Conservation (phyloP, 2,113 vertebrate genomes). For the Cranoglanis bouderius region DNA sequence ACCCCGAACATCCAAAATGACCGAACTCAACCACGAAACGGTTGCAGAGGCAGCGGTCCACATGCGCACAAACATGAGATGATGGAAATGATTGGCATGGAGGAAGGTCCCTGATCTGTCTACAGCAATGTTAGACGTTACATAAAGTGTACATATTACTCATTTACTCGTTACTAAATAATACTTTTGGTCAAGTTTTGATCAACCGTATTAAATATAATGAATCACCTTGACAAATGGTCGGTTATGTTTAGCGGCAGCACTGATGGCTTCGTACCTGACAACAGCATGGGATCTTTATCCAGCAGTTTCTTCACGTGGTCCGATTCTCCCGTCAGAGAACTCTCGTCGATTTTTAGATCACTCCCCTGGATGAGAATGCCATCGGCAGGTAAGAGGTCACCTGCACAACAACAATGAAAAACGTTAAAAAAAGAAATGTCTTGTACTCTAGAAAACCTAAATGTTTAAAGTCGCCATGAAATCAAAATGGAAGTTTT, state of each 20-base stretch:
- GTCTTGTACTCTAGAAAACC: not conserved
- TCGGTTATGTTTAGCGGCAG: not conserved
- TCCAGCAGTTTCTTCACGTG: constrained; percentile 92
- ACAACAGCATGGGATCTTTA: constrained; percentile 95
- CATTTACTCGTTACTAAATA: not conserved
- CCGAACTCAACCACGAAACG: not conserved
- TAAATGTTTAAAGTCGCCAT: not conserved
- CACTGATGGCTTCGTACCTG: constrained; percentile 75
- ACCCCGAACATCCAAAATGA: not conserved
- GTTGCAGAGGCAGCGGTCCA: not conserved
- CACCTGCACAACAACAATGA: constrained; percentile 74
- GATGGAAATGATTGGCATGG: not conserved
- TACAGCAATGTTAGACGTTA: not conserved
- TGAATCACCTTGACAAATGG: not conserved
- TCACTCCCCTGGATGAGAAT: constrained; percentile 97
- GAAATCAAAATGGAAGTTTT: too few relatives aligned
- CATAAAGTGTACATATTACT: not conserved
- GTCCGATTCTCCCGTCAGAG: constrained; percentile 97
- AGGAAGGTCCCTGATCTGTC: not conserved
- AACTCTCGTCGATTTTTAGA: constrained; percentile 98
- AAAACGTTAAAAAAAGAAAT: not conserved
- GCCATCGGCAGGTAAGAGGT: constrained; percentile 94
- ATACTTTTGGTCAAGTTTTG: not conserved
- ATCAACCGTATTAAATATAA: not conserved
- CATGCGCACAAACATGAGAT: not conserved